A percentile compares a stretch with the other conserved stretches of the same genome.
phyloP scores from a whole-genome alignment of 2,797 vertebrate species.

The Leuciscus waleckii region DNA sequence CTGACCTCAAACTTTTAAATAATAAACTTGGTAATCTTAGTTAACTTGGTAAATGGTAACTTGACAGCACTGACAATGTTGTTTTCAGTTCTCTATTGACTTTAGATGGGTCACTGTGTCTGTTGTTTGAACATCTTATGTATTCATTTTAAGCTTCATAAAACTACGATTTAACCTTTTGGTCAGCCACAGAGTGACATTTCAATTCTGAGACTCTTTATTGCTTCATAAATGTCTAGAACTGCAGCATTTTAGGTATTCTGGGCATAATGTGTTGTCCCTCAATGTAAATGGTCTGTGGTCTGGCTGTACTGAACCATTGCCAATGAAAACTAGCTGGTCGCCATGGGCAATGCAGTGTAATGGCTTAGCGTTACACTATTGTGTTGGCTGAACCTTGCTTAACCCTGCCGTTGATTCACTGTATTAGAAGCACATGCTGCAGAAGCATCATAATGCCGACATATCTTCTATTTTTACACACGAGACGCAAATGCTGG shows the following conservation, averaged over 20 bases:
- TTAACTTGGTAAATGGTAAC: background rate
- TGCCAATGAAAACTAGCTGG: slow-evolving; percentile 45
- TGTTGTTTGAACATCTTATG: slow-evolving; percentile 7
- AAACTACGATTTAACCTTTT: slow-evolving; percentile 29
- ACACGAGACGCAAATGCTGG: slow-evolving; percentile 22
- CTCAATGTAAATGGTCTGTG: slow-evolving; percentile 29
- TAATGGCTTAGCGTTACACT: slow-evolving; percentile 37
- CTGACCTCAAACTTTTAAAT: background rate
- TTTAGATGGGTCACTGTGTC: background rate
- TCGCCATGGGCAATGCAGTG: slow-evolving; percentile 43
- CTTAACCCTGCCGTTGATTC: slow-evolving; percentile 36
- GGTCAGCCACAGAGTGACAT: slow-evolving; percentile 15
- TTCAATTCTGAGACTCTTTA: slow-evolving; percentile 17
- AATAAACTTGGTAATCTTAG: background rate
- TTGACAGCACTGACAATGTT: background rate
- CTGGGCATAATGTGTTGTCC: slow-evolving; percentile 27
- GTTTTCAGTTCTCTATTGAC: slow-evolving; percentile 6
- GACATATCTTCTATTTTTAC: slow-evolving; percentile 39
- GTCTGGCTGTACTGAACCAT: slow-evolving; percentile 8
- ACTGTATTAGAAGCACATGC: slow-evolving; percentile 40
- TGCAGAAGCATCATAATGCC: slow-evolving; percentile 34
- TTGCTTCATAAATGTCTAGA: slow-evolving; percentile 20
- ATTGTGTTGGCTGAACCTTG: slow-evolving; percentile 45
- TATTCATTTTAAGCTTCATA: slow-evolving; percentile 11
- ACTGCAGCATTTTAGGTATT: slow-evolving; percentile 22